Evolutionary conservation across 1,140 invertebrate species (phyloP), one percentile per base, ranked within the genome.

Genomic region (Rhyzopertha dominica): DNA sequence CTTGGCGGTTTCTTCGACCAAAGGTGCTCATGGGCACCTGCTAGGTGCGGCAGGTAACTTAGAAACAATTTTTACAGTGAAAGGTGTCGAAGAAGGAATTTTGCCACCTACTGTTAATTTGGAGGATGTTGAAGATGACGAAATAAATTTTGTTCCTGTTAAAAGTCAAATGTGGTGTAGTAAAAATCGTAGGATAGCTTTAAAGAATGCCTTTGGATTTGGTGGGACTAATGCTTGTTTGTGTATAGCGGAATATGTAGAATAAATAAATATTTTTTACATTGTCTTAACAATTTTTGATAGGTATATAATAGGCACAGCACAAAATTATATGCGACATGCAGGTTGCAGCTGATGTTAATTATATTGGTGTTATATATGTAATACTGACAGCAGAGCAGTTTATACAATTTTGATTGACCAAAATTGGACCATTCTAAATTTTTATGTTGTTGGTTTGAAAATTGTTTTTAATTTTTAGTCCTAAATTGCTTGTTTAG

Each of bases 141-240:
- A 74, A 26, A 71, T 94, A 26, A 82, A 85, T 63, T 83, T 85
- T 74, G 82, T 89, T n/a, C 68, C 76, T 10, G 78, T 81, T 41
- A 56, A 58, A 16, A 69, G 72, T 49, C 67, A 74, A 61, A 58
- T 68, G 35, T 92, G 89, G 88, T 41, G 42, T 25, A 45, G 63
- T 22, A n/a, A 44, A n/a, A 64, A 52, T 1, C 66, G 64, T 58
- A 76, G 84, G 62, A 72, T 93, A 53, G 92, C 91, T n/a, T 66
- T 99, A 29, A 96, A 94, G 70, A 99, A 99, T 73, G 94, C 95
- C 9, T 98, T 98, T 79, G 96, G 95, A 4, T 99, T 99, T 80
- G 95, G 95, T 40, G 96, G 95, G 22, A 98, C 95, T 13, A 98
- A 98, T 78, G 91, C 91, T 22, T 84, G 83, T 51, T 68, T 99